Evolutionary conservation across 2,797 vertebrate species (phyloP), one percentile per base, ranked within the genome.

Genomic region (Aratinga solstitialis): DNA sequence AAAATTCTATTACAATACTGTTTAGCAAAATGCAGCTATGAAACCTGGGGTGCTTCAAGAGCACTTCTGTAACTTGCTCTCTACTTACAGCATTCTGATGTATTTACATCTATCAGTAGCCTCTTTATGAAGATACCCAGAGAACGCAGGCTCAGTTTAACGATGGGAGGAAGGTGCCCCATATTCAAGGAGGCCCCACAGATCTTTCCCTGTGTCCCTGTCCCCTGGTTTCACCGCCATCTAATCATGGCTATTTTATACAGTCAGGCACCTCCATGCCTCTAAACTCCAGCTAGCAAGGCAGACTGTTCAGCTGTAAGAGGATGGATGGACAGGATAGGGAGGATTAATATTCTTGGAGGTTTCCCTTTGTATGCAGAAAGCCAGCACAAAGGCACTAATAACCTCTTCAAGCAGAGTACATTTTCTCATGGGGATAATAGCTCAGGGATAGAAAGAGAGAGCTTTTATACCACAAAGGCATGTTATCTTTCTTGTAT

Each of bases 381-480:
- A 95, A 96, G 77, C 30, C 85, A 88, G 87, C 85, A 95, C 80
- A 87, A 95, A 94, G 81, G 90, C 94, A 84, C 89, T 96, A 97
- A 97, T 94, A 96, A 95, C 81, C 73, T 95, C 95, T 92, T 96
- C 66, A 95, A 87, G 95, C 79, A 73, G 93, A 97, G 95, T 88
- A 90, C 84, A 24, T 78, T 97, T 95, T 72, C 97, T 96, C 97
- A 3, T 78, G 87, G 94, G 97, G 93, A 96, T 97, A 96, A 97
- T 78, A 95, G 94, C 96, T 97, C 87, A 72, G 65, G 63, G 87
- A 88, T 54, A 89, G 92, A 71, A 87, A 92, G 84, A 93, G 69
- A 86, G 66, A 54, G 63, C 71, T 91, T 96, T 95, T 90, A 89
- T 47, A 63, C 75, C n/a, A 17, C 47, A 69, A 79, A 87, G 48